Evolutionary conservation across 2,113 vertebrate species (phyloP).

Genomic region (Benitochromis conjunctus): DNA sequence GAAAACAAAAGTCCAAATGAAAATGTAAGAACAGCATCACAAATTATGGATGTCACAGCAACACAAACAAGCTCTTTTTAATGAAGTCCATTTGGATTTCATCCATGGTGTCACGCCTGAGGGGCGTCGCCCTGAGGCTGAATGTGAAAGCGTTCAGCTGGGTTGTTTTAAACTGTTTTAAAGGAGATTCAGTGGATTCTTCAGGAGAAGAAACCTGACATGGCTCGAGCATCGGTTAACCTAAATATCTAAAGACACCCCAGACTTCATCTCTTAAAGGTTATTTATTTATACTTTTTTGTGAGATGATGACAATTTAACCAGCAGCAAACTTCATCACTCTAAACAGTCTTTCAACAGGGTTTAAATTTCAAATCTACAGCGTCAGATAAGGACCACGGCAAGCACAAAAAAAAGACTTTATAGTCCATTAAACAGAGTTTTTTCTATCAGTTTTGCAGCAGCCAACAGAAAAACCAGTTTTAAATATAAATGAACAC

Average conservation of each 20-base stretch:
- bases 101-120: rapidly evolving
- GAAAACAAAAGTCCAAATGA: neutral
- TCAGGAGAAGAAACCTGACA: neutral
- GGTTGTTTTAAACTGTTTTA: neutral
- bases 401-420: neutral
- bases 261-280: neutral
- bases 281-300: neutral
- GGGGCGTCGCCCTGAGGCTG: rapidly evolving
- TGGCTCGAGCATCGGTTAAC: rapidly evolving
- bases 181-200: neutral
- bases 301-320: neutral
- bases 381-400: rapidly evolving
- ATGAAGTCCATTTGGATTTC: neutral
- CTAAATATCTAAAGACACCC: neutral
- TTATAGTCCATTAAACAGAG: neutral
- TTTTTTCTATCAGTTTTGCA: neutral
- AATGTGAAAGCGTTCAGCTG: neutral
- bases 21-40: neutral
- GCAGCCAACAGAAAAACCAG: neutral
- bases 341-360: neutral
- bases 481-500: neutral
- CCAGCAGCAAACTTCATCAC: neutral
- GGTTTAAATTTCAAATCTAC: neutral
- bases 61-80: neutral
- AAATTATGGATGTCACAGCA: neutral